phyloP scores from a whole-genome alignment of 1,140 invertebrate genomes.

The Neodiprion lecontei region DNA sequence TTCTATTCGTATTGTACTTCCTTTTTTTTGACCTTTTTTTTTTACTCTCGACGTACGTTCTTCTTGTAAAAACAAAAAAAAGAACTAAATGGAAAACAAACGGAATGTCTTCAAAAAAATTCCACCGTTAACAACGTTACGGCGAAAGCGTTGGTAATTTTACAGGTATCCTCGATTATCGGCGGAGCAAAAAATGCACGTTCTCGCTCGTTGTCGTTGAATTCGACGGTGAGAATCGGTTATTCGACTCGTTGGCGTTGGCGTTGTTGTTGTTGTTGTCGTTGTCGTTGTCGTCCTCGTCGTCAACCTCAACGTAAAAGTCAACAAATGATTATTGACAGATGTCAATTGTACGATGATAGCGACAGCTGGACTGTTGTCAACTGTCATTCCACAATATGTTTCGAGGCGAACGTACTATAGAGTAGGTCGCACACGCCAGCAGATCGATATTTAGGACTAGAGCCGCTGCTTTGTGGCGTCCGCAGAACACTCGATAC shows the following conservation, averaged over 20 bases:
- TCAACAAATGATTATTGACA: not conserved
- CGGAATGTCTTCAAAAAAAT: not conserved
- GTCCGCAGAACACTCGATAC: not conserved
- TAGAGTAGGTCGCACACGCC: slow-evolving; percentile 35
- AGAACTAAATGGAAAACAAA: too few species aligned
- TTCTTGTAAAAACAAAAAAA: too few species aligned
- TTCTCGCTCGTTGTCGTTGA: not conserved
- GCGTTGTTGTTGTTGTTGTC: not conserved
- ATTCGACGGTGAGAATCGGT: not conserved
- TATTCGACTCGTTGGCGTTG: too few species aligned
- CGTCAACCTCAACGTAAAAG: not conserved
- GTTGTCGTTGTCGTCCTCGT: not conserved
- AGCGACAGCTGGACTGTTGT: not conserved
- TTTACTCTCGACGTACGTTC: too few species aligned
- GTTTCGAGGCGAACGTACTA: slow-evolving; percentile 21
- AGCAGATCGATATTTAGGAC: slow-evolving; percentile 53
- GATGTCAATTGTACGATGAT: not conserved
- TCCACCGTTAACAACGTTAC: not conserved
- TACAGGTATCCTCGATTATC: not conserved
- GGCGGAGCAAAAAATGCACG: not conserved
- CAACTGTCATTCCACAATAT: slow-evolving; percentile 14
- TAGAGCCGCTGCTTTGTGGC: slow-evolving; percentile 20
- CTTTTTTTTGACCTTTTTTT: too few species aligned
- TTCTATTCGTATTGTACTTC: not conserved
- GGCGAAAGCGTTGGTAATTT: not conserved